A percentile compares a stretch with the other conserved stretches of the same genome.
These are phyloP conservation scores for Apus apus DNA, from an alignment of 2,113 vertebrate species.

Conservation along the genomic window DNA sequence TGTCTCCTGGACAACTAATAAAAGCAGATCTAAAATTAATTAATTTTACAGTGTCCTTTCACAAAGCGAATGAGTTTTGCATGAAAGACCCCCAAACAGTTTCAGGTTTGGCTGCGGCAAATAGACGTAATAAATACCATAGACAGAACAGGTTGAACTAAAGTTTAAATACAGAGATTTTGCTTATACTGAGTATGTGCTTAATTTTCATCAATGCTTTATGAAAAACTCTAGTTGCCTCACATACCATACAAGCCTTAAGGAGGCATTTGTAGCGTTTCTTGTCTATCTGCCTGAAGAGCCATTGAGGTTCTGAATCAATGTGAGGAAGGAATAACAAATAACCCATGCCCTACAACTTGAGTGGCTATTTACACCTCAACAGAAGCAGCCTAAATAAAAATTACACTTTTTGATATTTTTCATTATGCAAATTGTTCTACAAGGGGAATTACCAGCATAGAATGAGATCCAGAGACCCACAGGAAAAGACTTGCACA, in stretches of 20 bases:
- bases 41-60: neutral
- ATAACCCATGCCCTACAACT: neutral
- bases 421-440: slow-evolving; percentile 13
- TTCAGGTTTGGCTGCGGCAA: neutral
- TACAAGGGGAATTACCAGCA: neutral
- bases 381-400: neutral
- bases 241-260: neutral
- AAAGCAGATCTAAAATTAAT: neutral
- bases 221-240: neutral
- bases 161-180: neutral
- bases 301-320: neutral
- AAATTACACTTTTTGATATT: slow-evolving; percentile 24
- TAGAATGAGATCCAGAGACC: slow-evolving; percentile 48
- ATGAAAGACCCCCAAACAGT: neutral
- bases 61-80: neutral
- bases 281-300: neutral
- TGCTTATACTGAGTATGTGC: neutral
- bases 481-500: slow-evolving; percentile 37
- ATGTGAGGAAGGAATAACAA: neutral
- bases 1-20: neutral
- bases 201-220: neutral
- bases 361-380: neutral
- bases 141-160: neutral
- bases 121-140: neutral
- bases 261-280: neutral